phyloP scores from a whole-genome alignment of 2,797 vertebrate genomes.

The Mus minutoides region DNA sequence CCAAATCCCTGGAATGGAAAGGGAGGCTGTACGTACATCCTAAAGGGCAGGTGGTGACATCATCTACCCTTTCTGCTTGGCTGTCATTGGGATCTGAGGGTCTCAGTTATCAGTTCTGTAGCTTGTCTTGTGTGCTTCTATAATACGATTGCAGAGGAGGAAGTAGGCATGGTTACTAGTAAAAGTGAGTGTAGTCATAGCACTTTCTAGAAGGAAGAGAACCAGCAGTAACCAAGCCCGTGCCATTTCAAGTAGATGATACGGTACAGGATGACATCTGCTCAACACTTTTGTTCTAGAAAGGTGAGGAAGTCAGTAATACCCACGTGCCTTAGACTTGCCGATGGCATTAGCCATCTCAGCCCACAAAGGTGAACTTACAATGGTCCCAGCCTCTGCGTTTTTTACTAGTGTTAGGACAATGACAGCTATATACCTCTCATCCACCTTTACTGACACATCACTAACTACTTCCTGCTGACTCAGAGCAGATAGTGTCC shows the following conservation, averaged over 20 bases:
- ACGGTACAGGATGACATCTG: background rate
- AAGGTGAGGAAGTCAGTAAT: background rate
- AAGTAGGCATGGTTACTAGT: background rate
- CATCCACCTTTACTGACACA: background rate
- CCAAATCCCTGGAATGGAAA: background rate
- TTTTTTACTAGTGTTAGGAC: background rate
- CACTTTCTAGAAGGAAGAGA: conserved; percentile 23
- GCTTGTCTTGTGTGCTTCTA: background rate
- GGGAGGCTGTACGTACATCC: background rate
- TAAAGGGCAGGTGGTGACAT: background rate
- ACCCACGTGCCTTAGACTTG: background rate
- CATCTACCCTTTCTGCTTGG: background rate
- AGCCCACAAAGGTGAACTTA: background rate
- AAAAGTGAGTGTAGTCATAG: background rate
- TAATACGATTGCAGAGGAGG: background rate
- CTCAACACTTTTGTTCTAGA: background rate
- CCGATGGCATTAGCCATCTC: background rate
- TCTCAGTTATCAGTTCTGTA: background rate
- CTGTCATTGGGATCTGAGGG: background rate
- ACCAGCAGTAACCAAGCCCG: background rate
- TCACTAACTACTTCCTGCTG: conserved; percentile 20
- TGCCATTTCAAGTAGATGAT: background rate
- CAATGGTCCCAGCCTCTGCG: background rate
- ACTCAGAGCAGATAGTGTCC: conserved; percentile 11
- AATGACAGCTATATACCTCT: background rate